A percentile compares a stretch with the other conserved stretches of the same genome.
Conservation (phyloP, 2,888 invertebrate species). For the Dichetophora obliterata region DNA sequence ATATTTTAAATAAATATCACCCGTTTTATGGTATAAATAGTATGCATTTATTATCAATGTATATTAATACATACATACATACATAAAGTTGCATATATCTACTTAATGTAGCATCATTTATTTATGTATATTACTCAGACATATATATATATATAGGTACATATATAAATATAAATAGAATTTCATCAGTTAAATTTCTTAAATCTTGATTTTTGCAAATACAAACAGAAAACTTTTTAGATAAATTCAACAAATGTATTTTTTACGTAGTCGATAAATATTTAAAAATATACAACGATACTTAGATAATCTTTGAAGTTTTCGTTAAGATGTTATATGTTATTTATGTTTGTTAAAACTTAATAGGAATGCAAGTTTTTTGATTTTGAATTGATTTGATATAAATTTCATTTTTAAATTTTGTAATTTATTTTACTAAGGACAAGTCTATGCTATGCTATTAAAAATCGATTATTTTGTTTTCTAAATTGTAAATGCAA, state of each 20-base stretch:
- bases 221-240: not conserved
- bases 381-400: not conserved
- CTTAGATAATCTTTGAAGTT: not conserved
- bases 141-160: not conserved
- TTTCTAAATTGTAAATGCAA: constrained; percentile 10
- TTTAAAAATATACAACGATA: constrained; percentile 23
- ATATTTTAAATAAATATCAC: not conserved
- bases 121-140: not conserved
- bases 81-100: not conserved
- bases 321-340: not conserved
- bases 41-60: constrained; percentile 21
- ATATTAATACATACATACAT: not conserved
- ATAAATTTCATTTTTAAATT: constrained; percentile 2
- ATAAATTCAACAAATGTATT: not conserved
- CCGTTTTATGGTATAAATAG: constrained; percentile 12
- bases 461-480: not conserved
- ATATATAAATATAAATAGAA: constrained; percentile 13
- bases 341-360: not conserved
- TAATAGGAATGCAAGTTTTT: constrained; percentile 13
- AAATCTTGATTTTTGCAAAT: not conserved
- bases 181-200: not conserved
- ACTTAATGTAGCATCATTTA: constrained; percentile 2
- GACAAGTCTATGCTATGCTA: not conserved
- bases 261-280: not conserved
- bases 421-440: not conserved